Conservation (phyloP, 2,113 vertebrate genomes). For the Atrichornis clamosus region DNA sequence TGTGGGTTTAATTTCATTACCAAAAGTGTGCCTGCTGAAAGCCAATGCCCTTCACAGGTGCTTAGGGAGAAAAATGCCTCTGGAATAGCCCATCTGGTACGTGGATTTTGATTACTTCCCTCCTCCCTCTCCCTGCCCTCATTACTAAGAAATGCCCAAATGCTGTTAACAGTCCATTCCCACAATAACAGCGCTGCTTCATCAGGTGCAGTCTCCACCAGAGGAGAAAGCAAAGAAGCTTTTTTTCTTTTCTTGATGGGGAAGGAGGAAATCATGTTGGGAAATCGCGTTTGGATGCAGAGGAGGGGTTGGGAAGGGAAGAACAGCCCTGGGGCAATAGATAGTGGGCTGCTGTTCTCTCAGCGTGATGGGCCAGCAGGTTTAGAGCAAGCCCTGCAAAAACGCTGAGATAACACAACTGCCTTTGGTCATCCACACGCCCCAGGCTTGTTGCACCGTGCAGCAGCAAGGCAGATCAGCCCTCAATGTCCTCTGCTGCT, state of each 20-base stretch:
- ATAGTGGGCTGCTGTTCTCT: neutral
- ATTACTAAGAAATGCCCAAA: slow-evolving; percentile 15
- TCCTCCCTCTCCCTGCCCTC: slow-evolving; percentile 8
- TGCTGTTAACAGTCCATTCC: slow-evolving; percentile 27
- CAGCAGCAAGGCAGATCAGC: neutral
- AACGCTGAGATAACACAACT: neutral
- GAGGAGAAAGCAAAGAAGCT: neutral
- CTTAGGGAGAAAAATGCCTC: slow-evolving; percentile 41
- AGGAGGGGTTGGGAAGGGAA: neutral
- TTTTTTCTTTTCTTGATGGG: neutral
- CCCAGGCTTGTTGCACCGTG: neutral
- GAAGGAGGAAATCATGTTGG: neutral
- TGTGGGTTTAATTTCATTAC: slow-evolving; percentile 23
- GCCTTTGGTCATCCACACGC: neutral
- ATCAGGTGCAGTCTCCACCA: neutral
- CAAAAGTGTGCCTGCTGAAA: slow-evolving; percentile 21
- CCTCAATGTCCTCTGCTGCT: neutral
- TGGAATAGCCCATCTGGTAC: slow-evolving; percentile 21
- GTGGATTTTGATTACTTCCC: neutral
- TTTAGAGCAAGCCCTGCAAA: neutral
- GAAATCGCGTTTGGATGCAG: neutral
- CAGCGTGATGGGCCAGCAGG: neutral
- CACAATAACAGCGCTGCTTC: neutral
- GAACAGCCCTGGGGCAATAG: neutral
- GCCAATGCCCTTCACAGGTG: slow-evolving; percentile 44